Evolutionary conservation across 2,797 vertebrate genomes (phyloP).

Genomic region (Syngnathus acus): DNA sequence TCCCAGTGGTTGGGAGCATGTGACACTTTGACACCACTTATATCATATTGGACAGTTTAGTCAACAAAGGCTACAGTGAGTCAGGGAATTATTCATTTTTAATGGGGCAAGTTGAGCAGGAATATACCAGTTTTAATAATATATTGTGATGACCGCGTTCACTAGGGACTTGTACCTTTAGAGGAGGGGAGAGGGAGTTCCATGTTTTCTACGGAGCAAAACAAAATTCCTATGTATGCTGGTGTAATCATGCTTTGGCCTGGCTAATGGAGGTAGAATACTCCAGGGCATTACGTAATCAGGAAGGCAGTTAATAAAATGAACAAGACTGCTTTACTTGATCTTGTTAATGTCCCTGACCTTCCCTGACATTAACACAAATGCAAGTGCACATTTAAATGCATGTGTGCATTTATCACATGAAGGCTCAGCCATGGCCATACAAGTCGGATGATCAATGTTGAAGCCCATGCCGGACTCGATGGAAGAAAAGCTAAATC

Average conservation of each 20-base stretch:
- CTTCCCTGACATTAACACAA: conserved; percentile 40
- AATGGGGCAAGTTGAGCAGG: conserved; percentile 34
- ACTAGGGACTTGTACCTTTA: no score
- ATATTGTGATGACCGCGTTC: neutral
- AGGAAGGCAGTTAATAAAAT: conserved; percentile 65
- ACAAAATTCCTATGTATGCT: conserved; percentile 55
- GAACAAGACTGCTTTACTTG: conserved; percentile 56
- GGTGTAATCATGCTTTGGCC: conserved; percentile 59
- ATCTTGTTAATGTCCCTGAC: conserved; percentile 56
- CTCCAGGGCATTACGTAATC: conserved; percentile 61
- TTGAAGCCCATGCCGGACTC: conserved; percentile 1
- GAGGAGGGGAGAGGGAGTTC: no score
- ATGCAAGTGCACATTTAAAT: conserved; percentile 10
- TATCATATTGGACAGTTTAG: conserved; percentile 48
- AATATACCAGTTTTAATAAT: conserved; percentile 3
- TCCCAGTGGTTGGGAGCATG: conserved; percentile 36
- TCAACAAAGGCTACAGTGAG: conserved; percentile 37
- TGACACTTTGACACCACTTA: conserved; percentile 37
- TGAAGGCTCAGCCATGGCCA: conserved; percentile 4
- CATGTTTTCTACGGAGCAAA: conserved; percentile 18
- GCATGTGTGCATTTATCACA: conserved; percentile 17
- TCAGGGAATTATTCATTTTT: conserved; percentile 43
- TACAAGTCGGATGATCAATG: conserved; percentile 12
- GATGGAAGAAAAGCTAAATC: neutral
- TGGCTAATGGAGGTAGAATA: conserved; percentile 62